These are phyloP conservation scores for Atractosteus spatula DNA, from an alignment of 2,113 vertebrate genomes.

Conservation along the genomic window DNA sequence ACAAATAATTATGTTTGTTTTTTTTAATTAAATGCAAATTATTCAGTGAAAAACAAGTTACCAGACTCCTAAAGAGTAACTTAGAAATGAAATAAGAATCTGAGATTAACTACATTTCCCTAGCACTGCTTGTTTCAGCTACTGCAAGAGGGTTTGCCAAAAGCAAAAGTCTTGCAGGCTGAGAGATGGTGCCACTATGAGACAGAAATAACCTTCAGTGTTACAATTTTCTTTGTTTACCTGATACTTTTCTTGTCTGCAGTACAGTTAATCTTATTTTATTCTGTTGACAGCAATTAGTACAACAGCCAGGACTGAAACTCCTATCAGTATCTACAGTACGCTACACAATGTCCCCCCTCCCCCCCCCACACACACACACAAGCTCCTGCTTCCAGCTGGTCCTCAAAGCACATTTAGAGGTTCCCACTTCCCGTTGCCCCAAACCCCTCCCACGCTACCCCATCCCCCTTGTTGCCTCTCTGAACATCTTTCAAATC, in stretches of 20 bases:
- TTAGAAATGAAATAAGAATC: too few relatives aligned
- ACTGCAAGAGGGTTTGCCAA: too few relatives aligned
- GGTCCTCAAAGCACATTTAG: neutral
- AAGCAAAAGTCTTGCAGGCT: too few relatives aligned
- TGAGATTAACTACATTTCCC: too few relatives aligned
- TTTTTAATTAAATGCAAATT: too few relatives aligned
- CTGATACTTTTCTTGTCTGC: constrained; percentile 29
- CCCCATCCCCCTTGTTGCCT: too few relatives aligned
- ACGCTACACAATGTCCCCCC: neutral
- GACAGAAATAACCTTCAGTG: neutral
- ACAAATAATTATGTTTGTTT: too few relatives aligned
- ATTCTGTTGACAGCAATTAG: constrained; percentile 26
- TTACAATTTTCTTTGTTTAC: neutral
- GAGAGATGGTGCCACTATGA: neutral
- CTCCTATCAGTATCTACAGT: constrained; percentile 8
- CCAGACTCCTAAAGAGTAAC: too few relatives aligned
- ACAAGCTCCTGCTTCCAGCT: too few relatives aligned
- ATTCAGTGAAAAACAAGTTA: too few relatives aligned
- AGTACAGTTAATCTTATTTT: constrained; percentile 4
- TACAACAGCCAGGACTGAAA: neutral
- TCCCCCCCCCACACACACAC: too few relatives aligned
- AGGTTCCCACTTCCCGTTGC: neutral
- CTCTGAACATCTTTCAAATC: constrained; percentile 13
- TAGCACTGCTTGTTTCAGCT: too few relatives aligned
- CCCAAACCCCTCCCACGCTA: constrained; percentile 1